A percentile compares a stretch with the other conserved stretches of the same genome.
Conservation (phyloP, 2,797 vertebrate genomes). For the Sarcophilus harrisii region DNA sequence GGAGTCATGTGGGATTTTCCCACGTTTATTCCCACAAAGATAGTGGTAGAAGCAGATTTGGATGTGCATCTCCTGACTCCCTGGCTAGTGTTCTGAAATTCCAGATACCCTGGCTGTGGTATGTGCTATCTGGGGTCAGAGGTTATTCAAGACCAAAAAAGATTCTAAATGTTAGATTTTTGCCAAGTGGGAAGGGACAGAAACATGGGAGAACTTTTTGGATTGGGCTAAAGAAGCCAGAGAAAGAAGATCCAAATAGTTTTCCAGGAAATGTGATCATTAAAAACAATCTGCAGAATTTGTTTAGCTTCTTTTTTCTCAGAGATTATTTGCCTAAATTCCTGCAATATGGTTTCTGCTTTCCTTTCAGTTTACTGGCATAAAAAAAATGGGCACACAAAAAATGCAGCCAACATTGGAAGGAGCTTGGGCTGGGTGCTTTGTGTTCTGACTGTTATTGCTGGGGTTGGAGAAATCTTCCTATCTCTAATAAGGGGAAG, state of each 20-base stretch:
- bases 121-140: neutral
- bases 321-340: neutral
- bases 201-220: neutral
- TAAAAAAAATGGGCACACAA: neutral
- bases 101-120: neutral
- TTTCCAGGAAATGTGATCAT: neutral
- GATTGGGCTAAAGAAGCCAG: neutral
- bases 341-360: neutral
- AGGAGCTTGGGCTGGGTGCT: neutral
- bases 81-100: neutral
- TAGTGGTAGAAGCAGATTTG: neutral
- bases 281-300: neutral
- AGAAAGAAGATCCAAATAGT: neutral
- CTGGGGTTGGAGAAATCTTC: neutral
- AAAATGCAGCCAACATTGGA: neutral
- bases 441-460: neutral
- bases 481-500: neutral
- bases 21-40: neutral
- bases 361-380: neutral
- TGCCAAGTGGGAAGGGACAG: neutral
- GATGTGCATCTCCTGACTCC: neutral
- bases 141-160: neutral
- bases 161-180: neutral
- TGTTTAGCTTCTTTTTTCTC: neutral
- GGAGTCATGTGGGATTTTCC: neutral